phyloP scores from a whole-genome alignment of 2,888 invertebrate genomes.

The Lagria hirta region DNA sequence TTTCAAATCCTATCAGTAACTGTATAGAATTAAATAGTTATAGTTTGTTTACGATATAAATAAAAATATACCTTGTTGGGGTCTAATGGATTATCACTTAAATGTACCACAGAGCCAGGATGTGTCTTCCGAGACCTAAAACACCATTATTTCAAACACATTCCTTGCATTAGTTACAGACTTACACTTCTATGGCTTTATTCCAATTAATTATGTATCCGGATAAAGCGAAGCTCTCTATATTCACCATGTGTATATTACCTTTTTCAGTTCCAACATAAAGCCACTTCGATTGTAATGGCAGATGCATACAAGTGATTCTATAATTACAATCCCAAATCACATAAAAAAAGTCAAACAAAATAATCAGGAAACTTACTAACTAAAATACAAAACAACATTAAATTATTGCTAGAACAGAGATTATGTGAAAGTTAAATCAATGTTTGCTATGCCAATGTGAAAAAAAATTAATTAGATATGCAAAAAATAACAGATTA shows the following conservation, averaged over 20 bases:
- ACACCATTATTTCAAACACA: too few relatives aligned
- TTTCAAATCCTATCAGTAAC: conserved; percentile 95
- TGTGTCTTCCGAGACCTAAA: conserved; percentile 90
- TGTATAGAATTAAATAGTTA: conserved; percentile 52
- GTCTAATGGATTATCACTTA: conserved; percentile 96
- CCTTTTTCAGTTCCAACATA: conserved; percentile 98
- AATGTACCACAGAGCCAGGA: conserved; percentile 94
- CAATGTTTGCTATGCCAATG: too few relatives aligned
- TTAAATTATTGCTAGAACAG: too few relatives aligned
- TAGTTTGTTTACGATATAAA: not conserved
- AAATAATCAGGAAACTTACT: too few relatives aligned
- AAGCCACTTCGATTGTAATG: conserved; percentile 97
- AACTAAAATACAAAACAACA: too few relatives aligned
- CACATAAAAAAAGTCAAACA: too few relatives aligned
- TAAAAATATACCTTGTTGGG: conserved; percentile 79
- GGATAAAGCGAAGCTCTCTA: conserved; percentile 93
- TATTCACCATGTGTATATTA: conserved; percentile 96
- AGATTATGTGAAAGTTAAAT: too few relatives aligned
- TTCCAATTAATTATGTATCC: conserved; percentile 99
- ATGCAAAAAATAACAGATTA: too few relatives aligned
- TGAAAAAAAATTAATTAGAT: too few relatives aligned
- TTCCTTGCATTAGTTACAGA: conserved; percentile 51
- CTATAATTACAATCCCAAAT: too few relatives aligned
- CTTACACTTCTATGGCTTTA: conserved; percentile 99
- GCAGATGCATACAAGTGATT: conserved; percentile 92